Evolutionary conservation across 1,140 invertebrate species (phyloP).

Genomic region (Drosophila sturtevanti): DNA sequence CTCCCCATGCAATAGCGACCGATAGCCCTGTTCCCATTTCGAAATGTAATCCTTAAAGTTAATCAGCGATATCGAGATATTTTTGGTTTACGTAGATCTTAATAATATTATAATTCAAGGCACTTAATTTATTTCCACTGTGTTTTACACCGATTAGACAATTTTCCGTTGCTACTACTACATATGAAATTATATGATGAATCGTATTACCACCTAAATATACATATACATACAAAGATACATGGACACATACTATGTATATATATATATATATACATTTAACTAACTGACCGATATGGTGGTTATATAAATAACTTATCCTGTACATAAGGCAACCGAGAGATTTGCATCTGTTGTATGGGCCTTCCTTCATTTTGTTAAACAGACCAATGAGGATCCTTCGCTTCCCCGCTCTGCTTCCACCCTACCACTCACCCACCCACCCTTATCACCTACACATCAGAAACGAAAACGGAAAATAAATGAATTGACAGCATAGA

Average conservation of each 20-base stretch:
- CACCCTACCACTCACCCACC: not conserved
- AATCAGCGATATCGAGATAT: constrained; percentile 53
- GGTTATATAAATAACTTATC: constrained; percentile 20
- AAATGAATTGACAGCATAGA: constrained; percentile 28
- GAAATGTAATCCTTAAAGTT: constrained; percentile 46
- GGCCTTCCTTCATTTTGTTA: not conserved
- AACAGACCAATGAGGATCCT: not conserved
- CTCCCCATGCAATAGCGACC: constrained; percentile 21
- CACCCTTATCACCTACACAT: not conserved
- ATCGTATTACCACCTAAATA: constrained; percentile 44
- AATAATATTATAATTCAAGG: constrained; percentile 24
- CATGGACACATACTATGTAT: constrained; percentile 1
- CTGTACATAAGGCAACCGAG: constrained; percentile 39
- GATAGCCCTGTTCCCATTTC: constrained; percentile 16
- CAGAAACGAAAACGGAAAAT: not conserved
- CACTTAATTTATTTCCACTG: constrained; percentile 71
- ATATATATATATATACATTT: not conserved
- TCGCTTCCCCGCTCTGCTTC: not conserved
- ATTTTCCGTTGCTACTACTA: constrained; percentile 66
- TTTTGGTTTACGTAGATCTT: constrained; percentile 55
- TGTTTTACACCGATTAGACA: constrained; percentile 77
- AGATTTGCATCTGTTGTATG: not conserved
- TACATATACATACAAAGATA: constrained; percentile 9
- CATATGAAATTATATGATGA: constrained; percentile 67
- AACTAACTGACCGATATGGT: not conserved